phyloP scores from a whole-genome alignment of 2,888 invertebrate species.

The Tinea trinotella region DNA sequence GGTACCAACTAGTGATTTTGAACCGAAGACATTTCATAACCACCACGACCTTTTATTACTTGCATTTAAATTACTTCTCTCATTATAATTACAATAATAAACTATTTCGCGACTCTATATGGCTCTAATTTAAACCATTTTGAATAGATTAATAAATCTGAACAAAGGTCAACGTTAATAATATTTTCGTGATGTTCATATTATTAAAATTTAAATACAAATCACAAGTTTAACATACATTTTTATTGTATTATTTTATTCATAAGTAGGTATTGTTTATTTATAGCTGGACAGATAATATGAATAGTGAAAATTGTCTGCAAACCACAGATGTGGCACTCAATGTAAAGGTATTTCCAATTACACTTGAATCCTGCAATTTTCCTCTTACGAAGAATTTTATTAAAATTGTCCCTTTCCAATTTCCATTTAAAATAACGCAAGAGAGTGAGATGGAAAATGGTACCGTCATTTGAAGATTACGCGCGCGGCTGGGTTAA shows the following conservation, averaged over 20 bases:
- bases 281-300: not conserved
- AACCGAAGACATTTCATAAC: too few relatives aligned
- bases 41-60: too few relatives aligned
- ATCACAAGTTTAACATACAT: too few relatives aligned
- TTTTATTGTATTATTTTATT: conserved; percentile 20
- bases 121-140: too few relatives aligned
- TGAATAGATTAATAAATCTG: too few relatives aligned
- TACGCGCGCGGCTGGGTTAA: conserved; percentile 46
- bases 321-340: conserved; percentile 52
- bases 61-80: too few relatives aligned
- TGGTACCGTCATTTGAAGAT: conserved; percentile 35
- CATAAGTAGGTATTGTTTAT: conserved; percentile 3
- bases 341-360: conserved; percentile 70
- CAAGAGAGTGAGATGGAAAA: conserved; percentile 35
- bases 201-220: too few relatives aligned
- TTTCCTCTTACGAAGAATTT: conserved; percentile 57
- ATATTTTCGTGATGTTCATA: too few relatives aligned
- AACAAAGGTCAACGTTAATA: too few relatives aligned
- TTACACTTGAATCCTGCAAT: conserved; percentile 69
- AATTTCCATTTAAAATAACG: conserved; percentile 25
- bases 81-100: too few relatives aligned
- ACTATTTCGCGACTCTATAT: too few relatives aligned
- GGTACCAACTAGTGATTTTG: too few relatives aligned
- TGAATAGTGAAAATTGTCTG: conserved; percentile 2
- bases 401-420: conserved; percentile 48